A percentile compares a stretch with the other conserved stretches of the same genome.
phyloP scores from a whole-genome alignment of 2,888 invertebrate genomes.

The Odontothrips loti region DNA sequence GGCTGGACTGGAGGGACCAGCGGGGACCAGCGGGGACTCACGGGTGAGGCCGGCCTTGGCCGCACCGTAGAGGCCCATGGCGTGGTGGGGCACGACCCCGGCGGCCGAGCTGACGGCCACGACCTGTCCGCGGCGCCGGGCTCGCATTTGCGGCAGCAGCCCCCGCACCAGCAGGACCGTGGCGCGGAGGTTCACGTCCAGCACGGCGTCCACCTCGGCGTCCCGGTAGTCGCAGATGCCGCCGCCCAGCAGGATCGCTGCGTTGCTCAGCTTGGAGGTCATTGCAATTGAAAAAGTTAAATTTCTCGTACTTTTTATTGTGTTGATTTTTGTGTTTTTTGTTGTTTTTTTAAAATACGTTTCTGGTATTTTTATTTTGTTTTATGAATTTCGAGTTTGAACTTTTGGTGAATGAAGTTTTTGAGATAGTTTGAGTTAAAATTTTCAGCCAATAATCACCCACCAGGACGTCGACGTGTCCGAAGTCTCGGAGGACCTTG shows the following conservation, averaged over 20 bases:
- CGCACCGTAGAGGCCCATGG: neutral
- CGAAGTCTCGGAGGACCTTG: neutral
- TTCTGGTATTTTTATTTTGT: too few relatives aligned
- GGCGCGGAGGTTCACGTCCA: neutral
- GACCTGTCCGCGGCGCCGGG: neutral
- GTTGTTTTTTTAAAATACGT: too few relatives aligned
- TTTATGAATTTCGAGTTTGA: too few relatives aligned
- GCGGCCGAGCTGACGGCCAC: neutral
- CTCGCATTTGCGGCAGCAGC: neutral
- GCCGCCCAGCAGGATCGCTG: neutral
- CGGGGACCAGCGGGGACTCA: neutral
- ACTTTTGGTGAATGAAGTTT: too few relatives aligned
- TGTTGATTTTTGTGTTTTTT: too few relatives aligned
- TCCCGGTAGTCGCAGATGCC: neutral
- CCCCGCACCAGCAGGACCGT: neutral
- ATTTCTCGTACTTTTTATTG: too few relatives aligned
- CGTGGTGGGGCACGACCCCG: neutral
- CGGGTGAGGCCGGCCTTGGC: neutral
- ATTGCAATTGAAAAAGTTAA: too few relatives aligned
- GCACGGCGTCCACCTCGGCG: neutral
- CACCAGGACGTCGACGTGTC: neutral
- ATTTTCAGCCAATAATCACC: too few relatives aligned
- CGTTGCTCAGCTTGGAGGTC: neutral
- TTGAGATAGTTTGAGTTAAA: too few relatives aligned
- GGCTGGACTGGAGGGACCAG: neutral